Evolutionary conservation across 1,140 invertebrate genomes (phyloP).

Genomic region (Solenopsis invicta): DNA sequence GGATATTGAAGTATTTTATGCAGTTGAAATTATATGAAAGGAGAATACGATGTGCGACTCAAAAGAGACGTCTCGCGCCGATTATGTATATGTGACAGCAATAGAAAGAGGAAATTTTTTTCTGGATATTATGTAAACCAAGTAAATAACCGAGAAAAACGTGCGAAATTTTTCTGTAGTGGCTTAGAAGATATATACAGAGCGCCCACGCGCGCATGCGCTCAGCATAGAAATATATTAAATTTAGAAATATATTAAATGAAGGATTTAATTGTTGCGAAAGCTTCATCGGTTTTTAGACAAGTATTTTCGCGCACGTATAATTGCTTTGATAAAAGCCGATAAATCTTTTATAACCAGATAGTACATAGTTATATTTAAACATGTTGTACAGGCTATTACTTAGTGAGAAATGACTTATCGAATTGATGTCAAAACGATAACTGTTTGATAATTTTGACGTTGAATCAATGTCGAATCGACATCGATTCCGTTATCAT

Average conservation of each 20-base stretch:
- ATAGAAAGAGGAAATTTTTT: neutral
- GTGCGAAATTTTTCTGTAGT: slow-evolving; percentile 33
- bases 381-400: slow-evolving; percentile 8
- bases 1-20: neutral
- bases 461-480: too few relatives aligned
- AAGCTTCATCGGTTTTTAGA: slow-evolving; percentile 46
- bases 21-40: slow-evolving; percentile 13
- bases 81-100: slow-evolving; percentile 7
- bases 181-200: neutral
- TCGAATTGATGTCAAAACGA: too few relatives aligned
- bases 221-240: neutral
- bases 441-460: too few relatives aligned
- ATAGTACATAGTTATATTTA: slow-evolving; percentile 31
- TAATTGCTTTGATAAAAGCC: slow-evolving; percentile 19
- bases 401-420: too few relatives aligned
- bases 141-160: slow-evolving; percentile 11
- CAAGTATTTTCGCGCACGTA: slow-evolving; percentile 8
- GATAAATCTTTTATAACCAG: slow-evolving; percentile 34
- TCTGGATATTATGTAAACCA: neutral
- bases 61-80: neutral
- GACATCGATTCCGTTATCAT: too few relatives aligned
- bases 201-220: neutral
- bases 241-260: slow-evolving; percentile 29
- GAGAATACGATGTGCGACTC: neutral
- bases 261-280: slow-evolving; percentile 11